Conservation (phyloP, 2,113 vertebrate genomes). For the Pelmatolapia mariae region DNA sequence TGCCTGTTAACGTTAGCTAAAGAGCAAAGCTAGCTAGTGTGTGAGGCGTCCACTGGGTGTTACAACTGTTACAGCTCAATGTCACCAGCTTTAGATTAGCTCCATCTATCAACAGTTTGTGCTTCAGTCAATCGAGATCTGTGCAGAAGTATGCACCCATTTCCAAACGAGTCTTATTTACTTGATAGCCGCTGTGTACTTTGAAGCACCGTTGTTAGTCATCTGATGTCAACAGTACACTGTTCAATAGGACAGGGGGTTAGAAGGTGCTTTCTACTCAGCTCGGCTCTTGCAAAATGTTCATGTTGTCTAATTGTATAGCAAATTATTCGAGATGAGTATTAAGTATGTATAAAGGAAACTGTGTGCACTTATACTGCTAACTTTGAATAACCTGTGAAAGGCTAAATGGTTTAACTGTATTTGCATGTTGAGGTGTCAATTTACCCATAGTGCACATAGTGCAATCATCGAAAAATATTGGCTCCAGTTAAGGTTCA, state of each 20-base stretch:
- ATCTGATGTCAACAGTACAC: neutral
- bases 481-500: neutral
- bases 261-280: neutral
- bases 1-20: neutral
- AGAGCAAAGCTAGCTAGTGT: neutral
- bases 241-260: neutral
- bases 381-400: neutral
- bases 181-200: neutral
- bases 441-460: neutral
- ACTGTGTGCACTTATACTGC: neutral
- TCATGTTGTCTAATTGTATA: neutral
- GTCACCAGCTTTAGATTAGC: slow-evolving; percentile 7
- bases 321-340: neutral
- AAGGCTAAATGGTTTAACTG: neutral
- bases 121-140: neutral
- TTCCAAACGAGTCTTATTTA: neutral
- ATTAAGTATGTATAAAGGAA: neutral
- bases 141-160: neutral
- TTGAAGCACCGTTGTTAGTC: neutral
- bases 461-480: neutral
- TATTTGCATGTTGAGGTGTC: neutral
- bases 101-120: neutral
- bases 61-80: neutral
- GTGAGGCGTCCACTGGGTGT: neutral
- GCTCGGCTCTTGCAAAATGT: neutral